Conservation (phyloP, 1,140 invertebrate species). For the Pomacea maculata region DNA sequence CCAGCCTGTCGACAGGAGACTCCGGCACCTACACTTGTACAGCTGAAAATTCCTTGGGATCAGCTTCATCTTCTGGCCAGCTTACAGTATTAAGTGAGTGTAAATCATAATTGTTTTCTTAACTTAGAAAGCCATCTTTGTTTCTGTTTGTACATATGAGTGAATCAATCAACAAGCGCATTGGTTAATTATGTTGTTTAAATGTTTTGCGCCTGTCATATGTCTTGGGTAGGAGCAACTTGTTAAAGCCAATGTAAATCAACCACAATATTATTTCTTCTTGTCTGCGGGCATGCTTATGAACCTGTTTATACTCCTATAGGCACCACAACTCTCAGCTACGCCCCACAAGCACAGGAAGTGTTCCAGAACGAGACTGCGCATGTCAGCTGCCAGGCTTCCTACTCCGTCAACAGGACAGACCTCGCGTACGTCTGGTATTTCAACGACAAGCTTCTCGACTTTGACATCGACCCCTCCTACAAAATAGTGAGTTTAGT, state of each 20-base stretch:
- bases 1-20: constrained; percentile 42
- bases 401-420: constrained; percentile 29
- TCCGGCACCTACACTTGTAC: constrained; percentile 61
- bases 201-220: no score
- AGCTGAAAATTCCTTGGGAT: constrained; percentile 49
- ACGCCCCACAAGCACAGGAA: constrained; percentile 7
- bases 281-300: constrained; percentile 1
- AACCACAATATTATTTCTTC: not conserved
- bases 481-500: constrained; percentile 32
- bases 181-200: no score
- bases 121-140: no score
- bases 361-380: constrained; percentile 41
- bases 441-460: constrained; percentile 40
- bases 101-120: no score
- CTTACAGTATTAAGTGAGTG: constrained; percentile 15
- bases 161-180: no score
- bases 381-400: constrained; percentile 42
- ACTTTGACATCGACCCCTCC: constrained; percentile 37
- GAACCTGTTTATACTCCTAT: not conserved
- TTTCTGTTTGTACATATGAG: no score
- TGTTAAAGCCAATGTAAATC: no score
- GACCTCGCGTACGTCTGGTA: constrained; percentile 49
- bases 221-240: no score
- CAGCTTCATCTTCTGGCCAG: constrained; percentile 2
- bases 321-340: constrained; percentile 28